These are phyloP conservation scores for Charadrius vociferus DNA, from an alignment of 2,113 vertebrate genomes.

Conservation along the genomic window DNA sequence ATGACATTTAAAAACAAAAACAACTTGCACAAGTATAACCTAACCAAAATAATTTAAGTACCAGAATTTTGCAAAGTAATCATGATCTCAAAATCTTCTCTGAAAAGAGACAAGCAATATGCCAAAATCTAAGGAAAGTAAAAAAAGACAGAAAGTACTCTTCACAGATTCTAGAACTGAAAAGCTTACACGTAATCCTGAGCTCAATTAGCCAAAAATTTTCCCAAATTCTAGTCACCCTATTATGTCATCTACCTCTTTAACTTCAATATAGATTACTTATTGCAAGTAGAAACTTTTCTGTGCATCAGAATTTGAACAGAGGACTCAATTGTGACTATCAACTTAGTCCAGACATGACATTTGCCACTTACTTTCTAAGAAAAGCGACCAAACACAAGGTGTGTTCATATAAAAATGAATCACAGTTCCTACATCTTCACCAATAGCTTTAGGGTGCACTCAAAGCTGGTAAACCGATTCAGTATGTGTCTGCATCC, in stretches of 20 bases:
- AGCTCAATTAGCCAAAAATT: not conserved
- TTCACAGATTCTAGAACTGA: not conserved
- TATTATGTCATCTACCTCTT: not conserved
- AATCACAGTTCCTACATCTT: not conserved
- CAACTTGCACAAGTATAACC: not conserved
- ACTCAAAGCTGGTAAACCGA: not conserved
- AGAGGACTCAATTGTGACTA: not conserved
- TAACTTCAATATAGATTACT: not conserved
- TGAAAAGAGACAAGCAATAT: not conserved
- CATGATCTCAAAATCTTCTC: not conserved
- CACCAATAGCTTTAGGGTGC: not conserved
- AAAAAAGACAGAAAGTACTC: not conserved
- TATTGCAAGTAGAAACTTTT: not conserved
- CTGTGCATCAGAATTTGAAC: not conserved
- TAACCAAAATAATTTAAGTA: not conserved
- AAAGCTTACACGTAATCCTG: not conserved
- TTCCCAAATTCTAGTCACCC: not conserved
- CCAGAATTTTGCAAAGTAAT: not conserved
- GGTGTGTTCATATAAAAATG: not conserved
- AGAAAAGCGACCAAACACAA: not conserved
- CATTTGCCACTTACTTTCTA: not conserved
- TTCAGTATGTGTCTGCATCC: not conserved
- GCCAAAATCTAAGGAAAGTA: not conserved
- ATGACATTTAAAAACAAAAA: fast-evolving
- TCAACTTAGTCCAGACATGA: not conserved